Evolutionary conservation across 2,113 vertebrate genomes (phyloP).

Genomic region (Urocolius indicus): DNA sequence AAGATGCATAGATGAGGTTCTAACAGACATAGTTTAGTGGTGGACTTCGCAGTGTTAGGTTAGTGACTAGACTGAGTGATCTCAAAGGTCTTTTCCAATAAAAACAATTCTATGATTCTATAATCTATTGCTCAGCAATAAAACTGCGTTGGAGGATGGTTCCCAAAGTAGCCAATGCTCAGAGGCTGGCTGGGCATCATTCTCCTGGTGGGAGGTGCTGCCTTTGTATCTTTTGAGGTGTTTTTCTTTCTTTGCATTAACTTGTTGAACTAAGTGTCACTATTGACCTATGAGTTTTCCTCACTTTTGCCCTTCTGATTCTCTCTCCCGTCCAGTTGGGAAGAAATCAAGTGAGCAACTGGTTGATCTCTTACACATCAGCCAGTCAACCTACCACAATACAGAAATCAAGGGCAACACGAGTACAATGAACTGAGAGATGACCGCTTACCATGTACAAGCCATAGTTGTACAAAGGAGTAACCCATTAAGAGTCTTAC

Average conservation of each 20-base stretch:
- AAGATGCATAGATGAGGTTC: too few relatives aligned
- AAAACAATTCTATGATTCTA: too few relatives aligned
- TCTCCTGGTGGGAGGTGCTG: background rate
- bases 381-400: background rate
- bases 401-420: background rate
- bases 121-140: background rate
- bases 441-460: background rate
- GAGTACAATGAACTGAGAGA: background rate
- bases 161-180: background rate
- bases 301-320: background rate
- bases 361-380: background rate
- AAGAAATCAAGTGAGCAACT: background rate
- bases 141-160: background rate
- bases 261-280: background rate
- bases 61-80: too few relatives aligned
- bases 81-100: too few relatives aligned
- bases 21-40: too few relatives aligned
- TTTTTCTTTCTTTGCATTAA: background rate
- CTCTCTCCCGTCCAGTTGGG: background rate
- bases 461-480: background rate
- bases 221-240: background rate
- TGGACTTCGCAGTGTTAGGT: too few relatives aligned
- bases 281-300: background rate
- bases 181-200: background rate
- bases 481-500: background rate